These are phyloP conservation scores for Macquaria ambigua DNA, from an alignment of 2,113 vertebrate species.

Conservation along the genomic window DNA sequence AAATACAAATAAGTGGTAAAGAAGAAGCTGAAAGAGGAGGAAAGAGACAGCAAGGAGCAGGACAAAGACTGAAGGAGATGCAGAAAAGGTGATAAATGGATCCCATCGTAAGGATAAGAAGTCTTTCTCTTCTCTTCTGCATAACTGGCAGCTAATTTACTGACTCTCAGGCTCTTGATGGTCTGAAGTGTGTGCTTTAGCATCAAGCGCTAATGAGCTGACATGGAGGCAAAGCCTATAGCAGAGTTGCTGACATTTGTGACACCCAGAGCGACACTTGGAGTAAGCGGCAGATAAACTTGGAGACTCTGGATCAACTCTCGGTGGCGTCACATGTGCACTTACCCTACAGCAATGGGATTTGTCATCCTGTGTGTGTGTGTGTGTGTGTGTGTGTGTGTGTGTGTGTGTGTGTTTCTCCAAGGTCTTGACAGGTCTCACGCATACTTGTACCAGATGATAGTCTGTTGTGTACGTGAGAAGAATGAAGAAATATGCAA, in stretches of 20 bases:
- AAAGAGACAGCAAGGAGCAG: neutral
- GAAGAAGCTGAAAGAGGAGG: neutral
- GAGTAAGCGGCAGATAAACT: conserved; percentile 41
- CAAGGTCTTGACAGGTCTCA: conserved; percentile 57
- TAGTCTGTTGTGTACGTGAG: conserved; percentile 29
- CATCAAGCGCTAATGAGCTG: conserved; percentile 62
- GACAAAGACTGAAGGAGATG: neutral
- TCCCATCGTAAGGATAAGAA: conserved; percentile 11
- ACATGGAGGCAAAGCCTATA: conserved; percentile 37
- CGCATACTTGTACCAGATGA: conserved; percentile 20
- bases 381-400: neutral
- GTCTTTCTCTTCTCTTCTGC: conserved; percentile 16
- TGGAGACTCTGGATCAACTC: conserved; percentile 9
- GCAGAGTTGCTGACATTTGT: conserved; percentile 41
- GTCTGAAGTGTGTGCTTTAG: conserved; percentile 52
- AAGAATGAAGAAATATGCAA: conserved; percentile 63
- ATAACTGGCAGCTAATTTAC: conserved; percentile 48
- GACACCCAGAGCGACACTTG: conserved; percentile 36
- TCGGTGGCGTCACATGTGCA: neutral
- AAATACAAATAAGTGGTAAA: neutral
- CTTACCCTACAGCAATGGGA: conserved; percentile 12
- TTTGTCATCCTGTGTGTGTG: neutral
- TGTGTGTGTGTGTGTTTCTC: neutral
- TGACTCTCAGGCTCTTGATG: conserved; percentile 20
- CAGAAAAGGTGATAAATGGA: conserved; percentile 22